Evolutionary conservation across 2,888 invertebrate species (phyloP).

Genomic region (Leptinotarsa tumamoca): DNA sequence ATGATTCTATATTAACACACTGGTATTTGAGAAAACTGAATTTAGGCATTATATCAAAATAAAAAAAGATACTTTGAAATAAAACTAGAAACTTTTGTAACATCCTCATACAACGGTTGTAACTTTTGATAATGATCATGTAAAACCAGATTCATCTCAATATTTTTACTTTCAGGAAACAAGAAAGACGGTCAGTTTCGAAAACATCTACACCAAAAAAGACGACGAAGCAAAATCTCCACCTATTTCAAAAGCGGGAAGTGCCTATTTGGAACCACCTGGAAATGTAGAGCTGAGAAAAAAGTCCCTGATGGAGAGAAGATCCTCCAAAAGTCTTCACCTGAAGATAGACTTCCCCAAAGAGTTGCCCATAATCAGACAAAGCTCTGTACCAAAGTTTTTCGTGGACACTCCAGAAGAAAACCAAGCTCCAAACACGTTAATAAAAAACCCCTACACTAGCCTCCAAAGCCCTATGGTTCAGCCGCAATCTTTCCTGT

Average conservation of each 20-base stretch:
- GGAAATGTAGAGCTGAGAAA: conserved; percentile 54
- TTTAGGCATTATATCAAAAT: no score
- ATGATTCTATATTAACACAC: no score
- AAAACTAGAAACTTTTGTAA: no score
- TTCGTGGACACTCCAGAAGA: conserved; percentile 64
- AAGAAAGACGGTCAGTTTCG: conserved; percentile 53
- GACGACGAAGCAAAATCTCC: background rate
- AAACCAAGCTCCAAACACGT: conserved; percentile 57
- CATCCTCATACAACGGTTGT: no score
- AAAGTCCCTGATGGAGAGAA: conserved; percentile 61
- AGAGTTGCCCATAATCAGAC: conserved; percentile 64
- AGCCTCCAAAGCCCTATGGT: conserved; percentile 61
- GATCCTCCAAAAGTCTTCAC: conserved; percentile 62
- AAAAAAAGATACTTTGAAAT: no score
- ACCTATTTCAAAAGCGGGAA: conserved; percentile 26
- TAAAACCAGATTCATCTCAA: background rate
- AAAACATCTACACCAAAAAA: conserved; percentile 44
- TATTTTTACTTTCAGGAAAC: conserved; percentile 30
- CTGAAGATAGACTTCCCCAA: conserved; percentile 58
- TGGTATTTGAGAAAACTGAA: no score
- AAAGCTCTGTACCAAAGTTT: conserved; percentile 65
- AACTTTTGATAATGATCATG: no score
- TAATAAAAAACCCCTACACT: conserved; percentile 55
- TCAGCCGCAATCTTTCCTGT: conserved; percentile 52
- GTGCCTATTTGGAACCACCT: conserved; percentile 32